Conservation (phyloP, 2,888 invertebrate genomes). For the Congeria kusceri region DNA sequence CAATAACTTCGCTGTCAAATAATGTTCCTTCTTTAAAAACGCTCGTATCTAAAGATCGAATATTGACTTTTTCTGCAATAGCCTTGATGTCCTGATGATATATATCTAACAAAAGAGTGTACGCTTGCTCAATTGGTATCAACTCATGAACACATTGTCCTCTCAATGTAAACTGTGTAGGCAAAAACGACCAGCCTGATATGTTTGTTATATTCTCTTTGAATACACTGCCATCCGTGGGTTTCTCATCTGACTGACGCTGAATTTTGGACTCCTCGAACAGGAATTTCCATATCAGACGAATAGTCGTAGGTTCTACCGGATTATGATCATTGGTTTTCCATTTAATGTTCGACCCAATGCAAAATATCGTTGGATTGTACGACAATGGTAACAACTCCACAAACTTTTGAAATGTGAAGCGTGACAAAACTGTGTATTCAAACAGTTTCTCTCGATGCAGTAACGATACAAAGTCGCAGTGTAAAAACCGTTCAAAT, state of each 20-base stretch:
- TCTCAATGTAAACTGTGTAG: not conserved
- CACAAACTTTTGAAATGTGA: not conserved
- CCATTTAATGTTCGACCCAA: not conserved
- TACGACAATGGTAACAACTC: not conserved
- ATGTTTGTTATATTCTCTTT: not conserved
- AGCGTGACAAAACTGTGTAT: not conserved
- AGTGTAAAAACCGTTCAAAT: not conserved
- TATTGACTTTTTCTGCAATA: not conserved
- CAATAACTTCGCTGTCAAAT: too few species aligned
- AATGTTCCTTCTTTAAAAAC: not conserved
- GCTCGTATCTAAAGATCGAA: not conserved
- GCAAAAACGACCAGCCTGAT: not conserved
- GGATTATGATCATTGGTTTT: not conserved
- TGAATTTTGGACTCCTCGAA: not conserved
- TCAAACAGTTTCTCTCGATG: not conserved
- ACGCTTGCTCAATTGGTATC: not conserved
- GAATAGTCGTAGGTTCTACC: not conserved
- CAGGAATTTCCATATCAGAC: not conserved
- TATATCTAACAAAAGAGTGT: not conserved
- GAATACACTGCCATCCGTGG: not conserved
- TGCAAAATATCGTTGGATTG: slow-evolving; percentile 1
- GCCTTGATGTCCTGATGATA: not conserved
- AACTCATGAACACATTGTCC: not conserved
- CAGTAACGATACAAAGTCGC: not conserved
- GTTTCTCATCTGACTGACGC: too few species aligned